Conservation (phyloP, 2,888 invertebrate species). For the Tuberolachnus salignus region DNA sequence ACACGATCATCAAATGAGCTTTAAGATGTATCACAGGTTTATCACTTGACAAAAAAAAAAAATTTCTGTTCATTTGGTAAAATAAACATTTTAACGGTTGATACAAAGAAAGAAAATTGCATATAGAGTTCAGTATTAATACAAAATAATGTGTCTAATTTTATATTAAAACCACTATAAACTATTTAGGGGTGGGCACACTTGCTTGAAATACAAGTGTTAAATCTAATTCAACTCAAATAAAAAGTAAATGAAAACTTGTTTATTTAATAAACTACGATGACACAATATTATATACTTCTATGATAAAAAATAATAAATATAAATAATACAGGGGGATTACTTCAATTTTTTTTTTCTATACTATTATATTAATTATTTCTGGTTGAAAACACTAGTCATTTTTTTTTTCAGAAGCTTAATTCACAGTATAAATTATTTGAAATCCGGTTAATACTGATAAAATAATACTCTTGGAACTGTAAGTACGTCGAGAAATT, state of each 20-base stretch:
- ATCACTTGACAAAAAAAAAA: slow-evolving; percentile 47
- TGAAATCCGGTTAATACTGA: slow-evolving; percentile 54
- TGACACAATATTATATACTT: slow-evolving; percentile 5
- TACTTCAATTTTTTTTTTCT: not conserved
- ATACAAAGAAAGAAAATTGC: slow-evolving; percentile 1
- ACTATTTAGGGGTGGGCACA: not conserved
- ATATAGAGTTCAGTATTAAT: slow-evolving; percentile 17
- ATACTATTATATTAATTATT: slow-evolving; percentile 25
- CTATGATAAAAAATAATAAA: slow-evolving; percentile 22
- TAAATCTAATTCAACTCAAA: slow-evolving; percentile 1
- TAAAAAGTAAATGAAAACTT: not conserved
- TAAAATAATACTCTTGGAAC: slow-evolving; percentile 55
- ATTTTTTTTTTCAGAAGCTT: not conserved
- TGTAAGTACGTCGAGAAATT: slow-evolving; percentile 50
- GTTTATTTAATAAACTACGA: not conserved
- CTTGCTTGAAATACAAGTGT: not conserved
- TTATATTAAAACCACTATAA: not conserved
- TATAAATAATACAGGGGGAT: not conserved
- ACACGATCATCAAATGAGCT: slow-evolving; percentile 51
- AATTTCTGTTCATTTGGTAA: slow-evolving; percentile 5
- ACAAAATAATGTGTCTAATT: slow-evolving; percentile 1
- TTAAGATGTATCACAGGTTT: slow-evolving; percentile 51
- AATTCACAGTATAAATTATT: slow-evolving; percentile 42
- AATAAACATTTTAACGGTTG: slow-evolving; percentile 15
- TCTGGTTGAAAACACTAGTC: slow-evolving; percentile 36